These are phyloP conservation scores for Melanotaenia parkinsoni DNA, from an alignment of 2,797 vertebrate genomes.

Conservation along the genomic window DNA sequence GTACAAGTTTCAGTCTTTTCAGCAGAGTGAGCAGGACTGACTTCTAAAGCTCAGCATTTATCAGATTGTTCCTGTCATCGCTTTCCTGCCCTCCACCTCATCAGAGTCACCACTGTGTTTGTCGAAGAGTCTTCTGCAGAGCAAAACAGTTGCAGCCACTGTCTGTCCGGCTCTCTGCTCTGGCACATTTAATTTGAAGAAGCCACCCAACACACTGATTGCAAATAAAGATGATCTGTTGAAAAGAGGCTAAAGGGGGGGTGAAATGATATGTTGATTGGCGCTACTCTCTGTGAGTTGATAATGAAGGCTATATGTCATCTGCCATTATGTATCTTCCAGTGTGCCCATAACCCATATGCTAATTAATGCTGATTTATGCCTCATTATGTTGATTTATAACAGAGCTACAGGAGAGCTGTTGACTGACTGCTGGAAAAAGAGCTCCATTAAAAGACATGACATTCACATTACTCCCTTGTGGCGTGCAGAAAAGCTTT, in stretches of 20 bases:
- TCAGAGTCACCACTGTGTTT: constrained; percentile 28
- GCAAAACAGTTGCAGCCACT: constrained; percentile 29
- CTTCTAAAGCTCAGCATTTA: constrained; percentile 26
- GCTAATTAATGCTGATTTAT: constrained; percentile 78
- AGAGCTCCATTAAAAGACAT: constrained; percentile 38
- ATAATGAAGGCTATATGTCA: constrained; percentile 70
- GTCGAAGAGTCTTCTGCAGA: constrained; percentile 22
- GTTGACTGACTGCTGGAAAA: constrained; percentile 55
- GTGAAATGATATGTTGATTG: constrained; percentile 58
- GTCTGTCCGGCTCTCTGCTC: constrained; percentile 31
- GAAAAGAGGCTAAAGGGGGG: constrained; percentile 31
- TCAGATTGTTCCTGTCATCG: constrained; percentile 35
- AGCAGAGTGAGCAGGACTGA: constrained; percentile 10
- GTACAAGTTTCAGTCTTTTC: constrained; percentile 2
- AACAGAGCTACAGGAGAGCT: constrained; percentile 47
- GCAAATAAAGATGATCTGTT: constrained; percentile 65
- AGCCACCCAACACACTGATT: constrained; percentile 55
- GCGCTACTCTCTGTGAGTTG: constrained; percentile 42
- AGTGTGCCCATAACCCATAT: constrained; percentile 62
- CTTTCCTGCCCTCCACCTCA: constrained; percentile 23
- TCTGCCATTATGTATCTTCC: constrained; percentile 67
- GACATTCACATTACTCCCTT: constrained; percentile 11
- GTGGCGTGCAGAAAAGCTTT: constrained; percentile 19
- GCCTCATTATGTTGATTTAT: constrained; percentile 80
- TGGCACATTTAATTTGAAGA: constrained; percentile 52